Evolutionary conservation across 2,888 invertebrate species (phyloP).

Genomic region (Molanna angustata): DNA sequence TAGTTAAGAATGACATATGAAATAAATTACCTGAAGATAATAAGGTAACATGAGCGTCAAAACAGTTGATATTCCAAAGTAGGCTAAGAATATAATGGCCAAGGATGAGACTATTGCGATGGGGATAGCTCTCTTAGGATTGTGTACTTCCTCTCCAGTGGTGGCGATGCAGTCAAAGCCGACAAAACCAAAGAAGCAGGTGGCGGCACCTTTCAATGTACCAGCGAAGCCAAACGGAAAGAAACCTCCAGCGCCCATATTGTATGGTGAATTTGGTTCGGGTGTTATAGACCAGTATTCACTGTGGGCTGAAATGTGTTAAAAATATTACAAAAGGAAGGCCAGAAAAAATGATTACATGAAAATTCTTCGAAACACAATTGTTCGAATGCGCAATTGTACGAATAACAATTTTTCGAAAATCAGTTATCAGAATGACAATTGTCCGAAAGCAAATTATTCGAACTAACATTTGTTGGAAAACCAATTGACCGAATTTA

Average conservation of each 20-base stretch:
- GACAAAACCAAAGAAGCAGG: slow-evolving; percentile 87
- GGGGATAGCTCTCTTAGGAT: slow-evolving; percentile 82
- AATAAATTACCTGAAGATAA: slow-evolving; percentile 58
- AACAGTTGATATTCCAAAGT: slow-evolving; percentile 81
- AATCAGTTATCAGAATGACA: too few species aligned
- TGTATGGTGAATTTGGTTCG: slow-evolving; percentile 41
- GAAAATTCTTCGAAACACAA: too few species aligned
- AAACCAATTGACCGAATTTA: too few species aligned
- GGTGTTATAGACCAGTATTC: slow-evolving; percentile 55
- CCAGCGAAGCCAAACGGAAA: slow-evolving; percentile 85
- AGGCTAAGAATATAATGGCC: slow-evolving; percentile 71
- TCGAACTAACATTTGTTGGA: too few species aligned
- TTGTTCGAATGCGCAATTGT: too few species aligned
- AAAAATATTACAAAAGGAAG: too few species aligned
- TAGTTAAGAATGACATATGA: too few species aligned
- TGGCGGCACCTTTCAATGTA: slow-evolving; percentile 73
- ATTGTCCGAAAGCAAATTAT: too few species aligned
- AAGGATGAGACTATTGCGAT: slow-evolving; percentile 78
- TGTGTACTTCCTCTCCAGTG: slow-evolving; percentile 85
- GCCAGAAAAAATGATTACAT: too few species aligned
- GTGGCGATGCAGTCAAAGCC: slow-evolving; percentile 88
- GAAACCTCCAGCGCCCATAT: slow-evolving; percentile 79
- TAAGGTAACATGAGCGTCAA: slow-evolving; percentile 92
- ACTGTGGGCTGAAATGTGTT: slow-evolving; percentile 50
- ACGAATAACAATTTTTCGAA: too few species aligned